Evolutionary conservation across 2,888 invertebrate species (phyloP).

Genomic region (Drosophila algonquin): DNA sequence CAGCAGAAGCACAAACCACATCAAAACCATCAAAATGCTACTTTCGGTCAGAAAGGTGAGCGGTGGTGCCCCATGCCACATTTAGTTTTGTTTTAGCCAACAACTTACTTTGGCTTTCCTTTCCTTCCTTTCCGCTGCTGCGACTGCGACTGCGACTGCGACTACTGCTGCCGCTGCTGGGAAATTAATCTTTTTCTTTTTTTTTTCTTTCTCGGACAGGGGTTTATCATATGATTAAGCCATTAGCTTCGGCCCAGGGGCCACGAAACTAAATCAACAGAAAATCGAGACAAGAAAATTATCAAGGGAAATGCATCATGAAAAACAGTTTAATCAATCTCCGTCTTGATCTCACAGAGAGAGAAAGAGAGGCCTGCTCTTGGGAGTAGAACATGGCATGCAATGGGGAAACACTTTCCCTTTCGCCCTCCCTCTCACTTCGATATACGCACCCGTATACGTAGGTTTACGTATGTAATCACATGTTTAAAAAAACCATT

Average conservation of each 20-base stretch:
- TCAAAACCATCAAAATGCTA: constrained; percentile 40
- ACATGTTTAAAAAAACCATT: not conserved
- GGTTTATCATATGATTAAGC: constrained; percentile 43
- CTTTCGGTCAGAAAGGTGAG: constrained; percentile 49
- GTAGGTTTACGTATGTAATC: not conserved
- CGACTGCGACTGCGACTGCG: not conserved
- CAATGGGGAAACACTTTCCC: not conserved
- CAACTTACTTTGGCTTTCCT: constrained; percentile 42
- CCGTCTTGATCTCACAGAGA: constrained; percentile 2
- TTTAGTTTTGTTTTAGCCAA: constrained; percentile 31
- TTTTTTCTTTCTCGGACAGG: constrained; percentile 23
- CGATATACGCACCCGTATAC: not conserved
- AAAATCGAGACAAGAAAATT: constrained; percentile 28
- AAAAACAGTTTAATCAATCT: constrained; percentile 47
- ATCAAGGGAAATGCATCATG: constrained; percentile 49
- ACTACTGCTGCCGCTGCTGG: constrained; percentile 6
- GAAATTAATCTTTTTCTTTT: constrained; percentile 38
- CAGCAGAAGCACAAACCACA: constrained; percentile 25
- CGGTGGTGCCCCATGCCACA: constrained; percentile 45
- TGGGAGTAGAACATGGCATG: not conserved
- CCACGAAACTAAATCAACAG: constrained; percentile 15
- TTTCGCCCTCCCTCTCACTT: constrained; percentile 1
- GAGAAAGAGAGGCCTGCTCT: not conserved
- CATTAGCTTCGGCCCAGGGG: constrained; percentile 33
- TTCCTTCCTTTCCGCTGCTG: constrained; percentile 18